Percentiles rank a stretch among this genome's conserved stretches.
These are phyloP conservation scores for Elephantulus edwardii DNA, from an alignment of 2,113 vertebrate species.

Conservation along the genomic window DNA sequence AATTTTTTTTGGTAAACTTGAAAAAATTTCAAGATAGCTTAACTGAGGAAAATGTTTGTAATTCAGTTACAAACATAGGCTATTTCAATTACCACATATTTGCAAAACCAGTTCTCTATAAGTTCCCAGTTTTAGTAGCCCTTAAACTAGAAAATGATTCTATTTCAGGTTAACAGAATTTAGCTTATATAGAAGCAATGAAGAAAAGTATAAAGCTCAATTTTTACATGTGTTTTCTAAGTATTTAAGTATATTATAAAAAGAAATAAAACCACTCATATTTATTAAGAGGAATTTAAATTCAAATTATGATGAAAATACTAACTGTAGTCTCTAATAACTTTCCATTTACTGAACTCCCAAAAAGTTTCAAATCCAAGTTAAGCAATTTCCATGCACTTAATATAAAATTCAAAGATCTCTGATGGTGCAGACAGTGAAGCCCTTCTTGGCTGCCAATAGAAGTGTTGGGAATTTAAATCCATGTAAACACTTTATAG, in stretches of 20 bases:
- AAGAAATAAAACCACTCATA: not conserved
- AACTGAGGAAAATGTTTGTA: too few relatives aligned
- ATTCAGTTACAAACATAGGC: too few relatives aligned
- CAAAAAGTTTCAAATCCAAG: not conserved
- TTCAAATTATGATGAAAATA: conserved; percentile 10
- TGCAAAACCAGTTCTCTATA: not conserved
- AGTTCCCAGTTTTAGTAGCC: not conserved
- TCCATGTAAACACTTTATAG: too few relatives aligned
- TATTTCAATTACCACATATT: not conserved
- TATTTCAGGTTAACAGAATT: not conserved
- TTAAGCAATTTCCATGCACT: not conserved
- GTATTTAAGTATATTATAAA: not conserved
- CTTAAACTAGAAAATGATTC: conserved; percentile 17
- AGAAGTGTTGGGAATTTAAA: too few relatives aligned
- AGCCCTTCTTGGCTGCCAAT: too few relatives aligned
- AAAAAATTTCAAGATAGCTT: too few relatives aligned
- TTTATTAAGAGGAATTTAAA: conserved; percentile 13
- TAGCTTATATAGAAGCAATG: not conserved
- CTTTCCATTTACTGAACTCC: conserved; percentile 20
- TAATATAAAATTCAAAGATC: not conserved
- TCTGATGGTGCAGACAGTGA: too few relatives aligned
- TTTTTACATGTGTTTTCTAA: conserved; percentile 5
- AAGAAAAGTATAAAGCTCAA: not conserved
- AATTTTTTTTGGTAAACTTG: too few relatives aligned
- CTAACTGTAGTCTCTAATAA: conserved; percentile 6